These are phyloP conservation scores for Galerucella nymphaeae DNA, from an alignment of 2,888 invertebrate species.

Conservation along the genomic window DNA sequence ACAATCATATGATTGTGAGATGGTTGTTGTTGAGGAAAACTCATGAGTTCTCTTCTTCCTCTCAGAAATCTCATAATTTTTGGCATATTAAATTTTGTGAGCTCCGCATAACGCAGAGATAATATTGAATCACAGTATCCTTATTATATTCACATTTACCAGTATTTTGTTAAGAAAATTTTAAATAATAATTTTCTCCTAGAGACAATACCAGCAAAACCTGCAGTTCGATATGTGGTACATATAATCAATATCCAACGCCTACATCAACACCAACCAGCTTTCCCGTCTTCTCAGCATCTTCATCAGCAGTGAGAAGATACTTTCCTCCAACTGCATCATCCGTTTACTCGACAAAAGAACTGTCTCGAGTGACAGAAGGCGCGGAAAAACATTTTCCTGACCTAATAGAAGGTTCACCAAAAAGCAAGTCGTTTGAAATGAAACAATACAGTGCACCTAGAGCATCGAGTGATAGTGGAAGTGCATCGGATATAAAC, in stretches of 20 bases:
- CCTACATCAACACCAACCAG: constrained; percentile 65
- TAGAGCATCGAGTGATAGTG: constrained; percentile 58
- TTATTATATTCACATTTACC: too few species aligned
- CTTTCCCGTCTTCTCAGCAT: constrained; percentile 49
- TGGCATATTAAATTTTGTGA: too few species aligned
- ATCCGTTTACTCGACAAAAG: constrained; percentile 49
- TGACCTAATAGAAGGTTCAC: constrained; percentile 61
- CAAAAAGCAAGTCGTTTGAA: constrained; percentile 46
- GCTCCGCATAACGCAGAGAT: too few species aligned
- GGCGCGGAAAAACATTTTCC: constrained; percentile 58
- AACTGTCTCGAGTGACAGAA: constrained; percentile 56
- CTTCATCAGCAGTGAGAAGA: constrained; percentile 28
- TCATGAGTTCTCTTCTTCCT: too few species aligned
- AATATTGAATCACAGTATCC: too few species aligned
- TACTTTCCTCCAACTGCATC: constrained; percentile 26
- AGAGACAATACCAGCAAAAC: constrained; percentile 61
- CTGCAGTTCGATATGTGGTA: constrained; percentile 64
- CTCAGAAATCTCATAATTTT: too few species aligned
- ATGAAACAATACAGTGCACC: constrained; percentile 32
- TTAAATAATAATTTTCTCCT: constrained; percentile 6
- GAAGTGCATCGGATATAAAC: constrained; percentile 61
- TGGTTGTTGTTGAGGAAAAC: too few species aligned
- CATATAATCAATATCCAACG: constrained; percentile 57
- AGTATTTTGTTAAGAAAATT: background rate
- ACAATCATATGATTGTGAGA: too few species aligned